Evolutionary conservation across 2,888 invertebrate species (phyloP).

Genomic region (Protonemura montana): DNA sequence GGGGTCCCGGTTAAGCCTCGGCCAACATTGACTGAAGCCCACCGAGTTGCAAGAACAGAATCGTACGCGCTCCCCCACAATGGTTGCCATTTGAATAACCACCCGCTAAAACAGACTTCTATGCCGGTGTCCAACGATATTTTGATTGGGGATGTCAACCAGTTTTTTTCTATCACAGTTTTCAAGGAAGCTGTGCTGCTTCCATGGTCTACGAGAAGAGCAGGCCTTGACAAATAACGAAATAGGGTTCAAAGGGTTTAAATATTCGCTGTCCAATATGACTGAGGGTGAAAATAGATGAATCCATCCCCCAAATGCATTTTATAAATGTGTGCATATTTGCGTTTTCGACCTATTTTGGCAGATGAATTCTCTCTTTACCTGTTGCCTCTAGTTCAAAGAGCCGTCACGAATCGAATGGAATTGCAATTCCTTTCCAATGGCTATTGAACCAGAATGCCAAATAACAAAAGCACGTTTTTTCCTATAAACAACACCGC

Average conservation of each 20-base stretch:
- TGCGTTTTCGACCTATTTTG: neutral
- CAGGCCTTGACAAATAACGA: neutral
- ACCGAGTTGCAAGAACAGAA: neutral
- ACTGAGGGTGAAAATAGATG: neutral
- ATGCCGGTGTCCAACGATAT: neutral
- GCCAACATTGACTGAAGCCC: slow-evolving; percentile 43
- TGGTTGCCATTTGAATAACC: slow-evolving; percentile 31
- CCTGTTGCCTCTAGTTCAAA: neutral
- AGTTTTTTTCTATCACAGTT: too few species aligned
- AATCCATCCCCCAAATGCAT: neutral
- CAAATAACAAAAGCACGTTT: neutral
- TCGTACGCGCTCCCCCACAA: neutral
- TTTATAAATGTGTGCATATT: neutral
- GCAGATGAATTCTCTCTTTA: slow-evolving; percentile 15
- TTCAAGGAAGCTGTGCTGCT: too few species aligned
- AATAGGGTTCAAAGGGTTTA: neutral
- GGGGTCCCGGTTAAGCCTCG: slow-evolving; percentile 31
- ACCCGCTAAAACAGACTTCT: neutral
- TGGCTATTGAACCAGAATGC: neutral
- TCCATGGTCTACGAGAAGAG: too few species aligned
- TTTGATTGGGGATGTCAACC: neutral
- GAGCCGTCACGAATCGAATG: neutral
- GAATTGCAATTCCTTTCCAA: neutral
- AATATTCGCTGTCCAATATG: neutral
- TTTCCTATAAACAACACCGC: slow-evolving; percentile 2